Percentiles rank a stretch among this genome's conserved stretches.
Evolutionary conservation across 2,113 vertebrate genomes (phyloP).

Genomic region (Nasalis larvatus): DNA sequence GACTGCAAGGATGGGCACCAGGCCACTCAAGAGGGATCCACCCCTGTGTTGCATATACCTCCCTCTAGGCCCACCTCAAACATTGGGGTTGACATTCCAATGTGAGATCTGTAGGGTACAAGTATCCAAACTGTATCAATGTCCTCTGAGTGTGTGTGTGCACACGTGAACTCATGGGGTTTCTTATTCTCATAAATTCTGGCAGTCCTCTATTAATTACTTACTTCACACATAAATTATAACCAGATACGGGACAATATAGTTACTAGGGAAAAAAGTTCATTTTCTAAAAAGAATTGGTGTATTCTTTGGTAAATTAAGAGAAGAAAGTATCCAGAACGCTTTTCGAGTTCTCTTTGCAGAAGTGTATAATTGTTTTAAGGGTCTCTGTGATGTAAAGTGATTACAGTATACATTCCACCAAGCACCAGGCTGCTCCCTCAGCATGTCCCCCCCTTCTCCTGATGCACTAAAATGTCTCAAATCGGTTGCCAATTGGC

Average conservation of each 20-base stretch:
- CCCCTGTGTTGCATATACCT: too few relatives aligned
- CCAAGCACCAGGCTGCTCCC: background rate
- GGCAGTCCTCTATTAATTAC: background rate
- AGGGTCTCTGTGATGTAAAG: background rate
- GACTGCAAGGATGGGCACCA: too few relatives aligned
- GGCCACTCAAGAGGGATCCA: too few relatives aligned
- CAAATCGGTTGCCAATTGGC: background rate
- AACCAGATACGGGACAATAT: background rate
- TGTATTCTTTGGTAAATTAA: background rate
- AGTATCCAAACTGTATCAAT: too few relatives aligned
- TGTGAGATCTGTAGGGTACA: too few relatives aligned
- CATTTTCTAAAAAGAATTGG: background rate
- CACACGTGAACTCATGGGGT: accelerated
- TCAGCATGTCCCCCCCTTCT: background rate
- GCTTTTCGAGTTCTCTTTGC: background rate
- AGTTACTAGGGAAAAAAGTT: background rate
- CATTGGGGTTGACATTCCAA: too few relatives aligned
- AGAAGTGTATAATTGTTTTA: background rate
- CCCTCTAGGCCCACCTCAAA: too few relatives aligned
- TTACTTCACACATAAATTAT: background rate
- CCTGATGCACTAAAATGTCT: background rate
- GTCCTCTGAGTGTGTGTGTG: background rate
- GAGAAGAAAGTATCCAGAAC: background rate
- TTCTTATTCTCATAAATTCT: background rate
- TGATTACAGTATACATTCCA: background rate